Evolutionary conservation across 2,888 invertebrate genomes (phyloP), one percentile per base, ranked within the genome.

Genomic region (Caenorhabditis virilis): DNA sequence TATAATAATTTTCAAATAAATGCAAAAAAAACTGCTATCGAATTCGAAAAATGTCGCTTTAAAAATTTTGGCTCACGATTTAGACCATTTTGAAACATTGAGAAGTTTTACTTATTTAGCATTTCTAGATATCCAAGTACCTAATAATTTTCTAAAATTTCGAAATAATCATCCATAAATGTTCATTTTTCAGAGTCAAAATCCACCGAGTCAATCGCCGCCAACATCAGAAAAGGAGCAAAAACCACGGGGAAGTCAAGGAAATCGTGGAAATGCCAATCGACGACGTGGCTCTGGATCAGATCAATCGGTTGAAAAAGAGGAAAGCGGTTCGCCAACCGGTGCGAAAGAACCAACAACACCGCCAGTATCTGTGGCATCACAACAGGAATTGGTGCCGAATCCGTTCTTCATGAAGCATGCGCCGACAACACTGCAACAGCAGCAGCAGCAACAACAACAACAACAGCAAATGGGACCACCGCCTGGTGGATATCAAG

Each of bases 301-400:
- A 52, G 38, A 25, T 33, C 7, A 46, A 43, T 3, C 25, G 33
- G n/a, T 36, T 36, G 30, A 30, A 30, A 30, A 30, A 30, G 30
- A n/a, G n/a, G n/a, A 30, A 30, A 30, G 30, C 30, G 30, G 13
- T 9, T 9, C 30, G 30, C 30, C 6, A 30, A 30, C 13, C 30
- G 6, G 6, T 9, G 7, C 30, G 13, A 30, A 13, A 13, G 15
- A 13, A 1, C 6, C 52, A 30, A 22, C 47, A 42, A n/a, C 38
- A 22, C 5, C 45, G 27, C 13, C 30, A 39, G n/a, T 51, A 39
- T 16, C 52, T 23, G 35, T 9, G 18, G 23, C 41, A 33, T 16
- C 25, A 15, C 55, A 41, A 35, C 49, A 35, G 16, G 53, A 54
- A 5, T 55, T 38, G 35, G 41, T 39, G n/a, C 54, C 50, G 35